Conservation (phyloP, 2,888 invertebrate species). For the Eilema depressum region DNA sequence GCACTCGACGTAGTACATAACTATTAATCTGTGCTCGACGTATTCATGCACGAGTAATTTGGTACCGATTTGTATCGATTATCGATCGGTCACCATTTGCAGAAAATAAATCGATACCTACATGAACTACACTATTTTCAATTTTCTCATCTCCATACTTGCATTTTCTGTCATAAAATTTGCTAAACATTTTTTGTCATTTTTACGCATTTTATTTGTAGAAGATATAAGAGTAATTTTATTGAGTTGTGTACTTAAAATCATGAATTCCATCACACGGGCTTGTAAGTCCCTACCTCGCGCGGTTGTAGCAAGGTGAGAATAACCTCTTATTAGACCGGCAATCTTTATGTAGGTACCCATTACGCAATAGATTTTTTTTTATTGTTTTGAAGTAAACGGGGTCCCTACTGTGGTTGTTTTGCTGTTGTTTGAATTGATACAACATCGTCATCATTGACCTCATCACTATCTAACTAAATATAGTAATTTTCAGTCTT, state of each 20-base stretch:
- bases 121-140: neutral
- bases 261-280: conserved; percentile 73
- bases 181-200: neutral
- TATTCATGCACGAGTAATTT: neutral
- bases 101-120: too few species aligned
- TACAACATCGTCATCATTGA: conserved; percentile 4
- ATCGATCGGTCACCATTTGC: neutral
- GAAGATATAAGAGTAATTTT: neutral
- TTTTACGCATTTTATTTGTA: neutral
- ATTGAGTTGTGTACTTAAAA: conserved; percentile 36
- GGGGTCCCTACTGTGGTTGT: neutral
- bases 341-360: conserved; percentile 32
- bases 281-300: conserved; percentile 65
- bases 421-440: neutral
- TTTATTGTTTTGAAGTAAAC: neutral
- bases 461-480: neutral
- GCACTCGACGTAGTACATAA: too few species aligned
- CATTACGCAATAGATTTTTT: conserved; percentile 67
- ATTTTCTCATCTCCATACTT: neutral
- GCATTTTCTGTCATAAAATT: conserved; percentile 4
- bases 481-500: neutral
- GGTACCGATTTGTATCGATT: neutral
- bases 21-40: too few species aligned
- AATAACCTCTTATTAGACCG: conserved; percentile 45
- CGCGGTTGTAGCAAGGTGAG: conserved; percentile 74